These are phyloP conservation scores for Pinctada fucata DNA, from an alignment of 2,888 invertebrate genomes.

Conservation along the genomic window DNA sequence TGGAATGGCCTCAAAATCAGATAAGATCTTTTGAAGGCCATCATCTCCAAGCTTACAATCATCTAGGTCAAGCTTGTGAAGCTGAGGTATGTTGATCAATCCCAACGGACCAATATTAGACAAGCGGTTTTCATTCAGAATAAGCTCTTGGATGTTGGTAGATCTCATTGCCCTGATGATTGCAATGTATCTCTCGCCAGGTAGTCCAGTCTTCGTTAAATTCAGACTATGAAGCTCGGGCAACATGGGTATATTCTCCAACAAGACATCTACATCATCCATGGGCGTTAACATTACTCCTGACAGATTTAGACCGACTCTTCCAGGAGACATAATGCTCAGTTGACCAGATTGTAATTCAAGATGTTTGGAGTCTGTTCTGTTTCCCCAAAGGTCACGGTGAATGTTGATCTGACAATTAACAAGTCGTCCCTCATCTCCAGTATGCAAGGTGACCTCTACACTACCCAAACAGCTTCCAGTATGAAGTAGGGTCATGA, in stretches of 20 bases:
- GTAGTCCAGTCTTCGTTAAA: constrained; percentile 7
- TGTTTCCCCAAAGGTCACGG: neutral
- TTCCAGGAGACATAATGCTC: neutral
- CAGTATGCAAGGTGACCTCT: neutral
- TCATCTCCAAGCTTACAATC: constrained; percentile 9
- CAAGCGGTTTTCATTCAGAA: constrained; percentile 6
- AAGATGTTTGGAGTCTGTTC: neutral
- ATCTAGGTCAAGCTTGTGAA: constrained; percentile 6
- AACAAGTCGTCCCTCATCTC: neutral
- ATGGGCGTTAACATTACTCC: neutral
- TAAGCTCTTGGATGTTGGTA: constrained; percentile 1
- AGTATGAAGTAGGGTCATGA: neutral
- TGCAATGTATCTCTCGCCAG: too few species aligned
- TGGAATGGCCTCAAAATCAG: neutral
- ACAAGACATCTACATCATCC: neutral
- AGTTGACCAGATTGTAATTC: neutral
- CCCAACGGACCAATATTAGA: neutral
- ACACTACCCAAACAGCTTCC: neutral
- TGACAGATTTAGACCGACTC: neutral
- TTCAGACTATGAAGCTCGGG: neutral
- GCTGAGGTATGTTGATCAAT: neutral
- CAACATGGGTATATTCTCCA: neutral
- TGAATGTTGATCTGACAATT: neutral
- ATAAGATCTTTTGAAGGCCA: neutral
- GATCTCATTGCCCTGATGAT: neutral